Base-by-base conservation (phyloP, 2,113 vertebrate species). In the Boleophthalmus pectinirostris region DNA sequence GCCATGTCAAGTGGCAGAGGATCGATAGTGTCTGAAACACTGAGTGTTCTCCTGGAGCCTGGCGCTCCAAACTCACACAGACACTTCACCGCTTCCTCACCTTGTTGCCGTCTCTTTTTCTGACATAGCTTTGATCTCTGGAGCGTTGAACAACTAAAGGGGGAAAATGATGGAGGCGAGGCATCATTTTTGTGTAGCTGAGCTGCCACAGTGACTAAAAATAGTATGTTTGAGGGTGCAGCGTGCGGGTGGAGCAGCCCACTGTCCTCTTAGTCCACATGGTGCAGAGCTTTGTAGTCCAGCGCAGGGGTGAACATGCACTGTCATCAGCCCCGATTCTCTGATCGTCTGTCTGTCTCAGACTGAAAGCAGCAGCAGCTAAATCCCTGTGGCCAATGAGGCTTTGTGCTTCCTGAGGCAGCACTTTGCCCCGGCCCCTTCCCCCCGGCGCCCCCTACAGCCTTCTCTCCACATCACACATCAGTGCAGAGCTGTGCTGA, bases 401-500 rank as follows among this genome's bases (percentile, higher is more conserved):
- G 65, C 38, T 66, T 45, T 66, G 65, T 66, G 65, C 13, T 66
- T 84, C 81, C 82, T 84, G 81, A 82, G 81, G 81, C 85, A 80
- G 76, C 80, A 68, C 77, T 82, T 85, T 75, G 58, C 57, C 70
- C 75, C 16, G 1, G 58, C 68, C 72, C 73, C 29, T 49, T 45
- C 70, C 72, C 29, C 23, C 68, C 12, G 1, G 68, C 35, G 49
- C 6, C 61, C 61, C 64, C 73, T 46, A 35, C 70, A 64, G 69
- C 68, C 71, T 68, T 61, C 38, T 65, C 82, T 81, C 67, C 73
- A 69, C 84, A 82, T 81, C 82, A 75, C 69, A 85, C 83, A 54
- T 73, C 83, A 38, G 72, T 84, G 77, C n/a, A 53, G 82, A 80
- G 72, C 82, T 76, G 61, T 58, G 49, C 87, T 90, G 91, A 92